Base-by-base conservation (phyloP, 1,140 invertebrate species). In the Trissolcus basalis region DNA sequence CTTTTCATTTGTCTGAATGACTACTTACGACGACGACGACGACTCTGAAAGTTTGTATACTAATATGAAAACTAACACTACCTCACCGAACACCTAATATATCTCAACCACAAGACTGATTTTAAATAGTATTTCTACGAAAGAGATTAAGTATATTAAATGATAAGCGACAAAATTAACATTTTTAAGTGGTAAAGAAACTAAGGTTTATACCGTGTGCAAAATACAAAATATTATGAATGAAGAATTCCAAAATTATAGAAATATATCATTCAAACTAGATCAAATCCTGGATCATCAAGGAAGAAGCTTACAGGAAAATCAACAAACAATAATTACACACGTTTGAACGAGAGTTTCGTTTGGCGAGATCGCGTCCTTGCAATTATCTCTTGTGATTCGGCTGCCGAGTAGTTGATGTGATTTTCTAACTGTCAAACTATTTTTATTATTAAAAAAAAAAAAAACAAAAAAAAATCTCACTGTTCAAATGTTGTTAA, bases 81-180 rank as follows among this genome's bases (percentile, higher is more conserved):
- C 87, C 86, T 88, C 86, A 87, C 87, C 83, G 82, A 65, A 86
- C 84, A 87, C 83, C 80, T 86, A 84, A 87, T 86, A 86, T 87
- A 88, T 87, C 83, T 88, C 82, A 88, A 88, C 81, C 86, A 81
- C 86, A 88, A 88, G 86, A 87, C 87, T 88, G 87, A 88, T 88
- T 86, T 87, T 87, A 85, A 81, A 87, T 88, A 86, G 82, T 86
- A 87, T 87, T 86, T 82, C 84, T 86, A 87, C 85, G 84, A 77
- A 80, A 81, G 70, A 73, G 74, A 83, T 60, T 71, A 75, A 78
- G 68, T 71, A 67, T 58, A 68, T 58, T 68, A 51, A 50, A 53
- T 65, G 50, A 49, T 71, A 55, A 50, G 55, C 47, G 51, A 43
- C 49, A 64, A 71, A 63, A 44, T 41, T 53, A 48, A 16, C 19